Base-by-base conservation (phyloP, 2,113 vertebrate species). In the Amia ocellicauda region DNA sequence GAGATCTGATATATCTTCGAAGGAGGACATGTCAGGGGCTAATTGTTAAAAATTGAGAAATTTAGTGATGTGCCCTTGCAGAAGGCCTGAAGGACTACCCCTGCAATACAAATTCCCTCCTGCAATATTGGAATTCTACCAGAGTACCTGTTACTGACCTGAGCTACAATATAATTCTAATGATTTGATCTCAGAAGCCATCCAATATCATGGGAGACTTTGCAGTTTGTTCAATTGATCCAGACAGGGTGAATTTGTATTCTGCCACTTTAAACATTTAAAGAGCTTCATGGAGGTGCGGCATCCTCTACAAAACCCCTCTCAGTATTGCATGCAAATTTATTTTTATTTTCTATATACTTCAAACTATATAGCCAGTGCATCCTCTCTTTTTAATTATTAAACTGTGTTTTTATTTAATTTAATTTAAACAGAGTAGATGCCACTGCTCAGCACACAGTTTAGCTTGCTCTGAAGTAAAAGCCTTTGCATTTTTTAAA, bases 11-110 rank as follows among this genome's bases (percentile, higher is more conserved):
- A 77, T 74, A 78, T 86, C 75, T 79, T 68, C 72, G 78, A 81
- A 60, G 60, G 31, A 66, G 60, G 74, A 85, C 74, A 75, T 79
- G 82, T 83, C 85, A 84, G 69, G 75, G 82, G 82, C 85, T 89
- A 88, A 90, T 88, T 89, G 84, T 86, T 82, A 84, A 81, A 78
- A 87, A 88, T 88, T 83, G 82, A 88, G 79, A 86, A 87, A 86
- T 88, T 85, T 83, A 87, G 83, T 76, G 57, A 71, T 67, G 69
- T 85, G 86, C 83, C 87, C 87, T 90, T 90, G 81, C 66, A 31
- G 63, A 63, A 74, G 64, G 80, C 83, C 77, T 82, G 79, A 79
- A 87, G 81, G 80, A 84, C 85, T 75, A 69, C 67, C 45, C n/a
- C 66, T 63, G 81, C 75, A 86, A 83, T 81, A 81, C 80, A 86